These are phyloP conservation scores for Copsychus sechellarum DNA, from an alignment of 2,113 vertebrate genomes.

Conservation along the genomic window DNA sequence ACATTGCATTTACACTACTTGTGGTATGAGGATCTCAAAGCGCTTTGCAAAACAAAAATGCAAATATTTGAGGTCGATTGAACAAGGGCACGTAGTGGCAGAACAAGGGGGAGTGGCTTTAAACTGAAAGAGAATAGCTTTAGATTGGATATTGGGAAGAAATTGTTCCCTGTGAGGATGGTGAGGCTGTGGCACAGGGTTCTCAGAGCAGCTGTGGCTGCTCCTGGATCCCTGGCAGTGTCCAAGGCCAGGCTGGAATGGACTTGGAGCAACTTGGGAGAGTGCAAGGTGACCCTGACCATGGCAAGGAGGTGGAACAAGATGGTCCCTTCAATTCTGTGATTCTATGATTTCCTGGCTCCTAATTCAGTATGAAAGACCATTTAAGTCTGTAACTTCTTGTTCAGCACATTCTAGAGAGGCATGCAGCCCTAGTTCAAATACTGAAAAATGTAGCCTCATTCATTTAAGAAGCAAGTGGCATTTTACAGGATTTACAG, in stretches of 20 bases:
- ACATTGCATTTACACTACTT: background rate
- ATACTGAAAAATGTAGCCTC: rapidly evolving
- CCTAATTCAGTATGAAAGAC: background rate
- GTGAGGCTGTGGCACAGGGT: rapidly evolving
- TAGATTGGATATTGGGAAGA: background rate
- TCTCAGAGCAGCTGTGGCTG: background rate
- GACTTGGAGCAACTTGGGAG: rapidly evolving
- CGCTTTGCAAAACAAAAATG: background rate
- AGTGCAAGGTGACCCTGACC: background rate
- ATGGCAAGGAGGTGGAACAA: background rate
- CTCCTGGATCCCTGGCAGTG: background rate
- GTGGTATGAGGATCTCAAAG: background rate
- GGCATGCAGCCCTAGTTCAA: background rate
- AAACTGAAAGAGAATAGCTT: background rate
- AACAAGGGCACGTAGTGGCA: background rate
- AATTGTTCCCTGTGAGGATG: background rate
- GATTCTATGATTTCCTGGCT: background rate
- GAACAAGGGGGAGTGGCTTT: background rate
- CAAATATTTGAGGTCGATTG: rapidly evolving
- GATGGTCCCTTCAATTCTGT: background rate
- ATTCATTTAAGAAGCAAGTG: rapidly evolving
- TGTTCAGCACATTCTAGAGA: background rate
- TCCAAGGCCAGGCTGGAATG: rapidly evolving
- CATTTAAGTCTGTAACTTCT: background rate
- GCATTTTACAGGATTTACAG: background rate